Base-by-base conservation (phyloP, 2,888 invertebrate genomes). In the Protophormia terraenovae region DNA sequence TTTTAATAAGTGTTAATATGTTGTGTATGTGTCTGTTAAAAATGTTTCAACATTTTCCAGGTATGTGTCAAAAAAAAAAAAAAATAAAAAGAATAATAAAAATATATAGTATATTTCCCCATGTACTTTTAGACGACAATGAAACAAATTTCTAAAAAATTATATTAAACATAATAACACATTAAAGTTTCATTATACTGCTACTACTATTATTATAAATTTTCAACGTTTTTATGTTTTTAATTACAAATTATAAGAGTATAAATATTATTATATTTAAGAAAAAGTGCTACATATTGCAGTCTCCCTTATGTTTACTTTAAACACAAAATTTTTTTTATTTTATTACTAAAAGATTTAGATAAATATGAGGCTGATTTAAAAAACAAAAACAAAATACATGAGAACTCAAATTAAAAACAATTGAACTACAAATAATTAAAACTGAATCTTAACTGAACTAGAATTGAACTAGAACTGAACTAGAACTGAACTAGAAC, bases 171-270 rank as follows among this genome's bases (percentile, higher is more conserved):
- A 73, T 73, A 69, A 83, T 73, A 73, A 67, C 67, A 75, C 50
- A 62, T 72, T 66, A 66, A 72, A 66, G 71, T 72, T 83, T 67
- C 66, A 83, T 83, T 77, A 58, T 77, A 24, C 19, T 55, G 38
- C 14, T 58, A 69, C 50, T 69, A 29, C 50, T 47, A 47, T 60
- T 41, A 32, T 38, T 45, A 38, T 41, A 53, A 12, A 67, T 32
- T 55, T 76, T 38, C 14, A n/a, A 1, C 22, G n/a, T 35, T 64
- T n/a, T 64, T 38, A 75, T 50, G 27, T 53, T 78, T 53, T 76
- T 82, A 82, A 76, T 82, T 50, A 32, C 1, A 60, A 60, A 60
- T 47, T 75, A 75, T 16, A 50, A 8, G 6, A 38, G 27, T 16
- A 67, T 35, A 24, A 58, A n/a, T 1, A 14, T 14, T 29, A 29